phyloP scores from a whole-genome alignment of 2,113 vertebrate genomes.

The Lota lota region DNA sequence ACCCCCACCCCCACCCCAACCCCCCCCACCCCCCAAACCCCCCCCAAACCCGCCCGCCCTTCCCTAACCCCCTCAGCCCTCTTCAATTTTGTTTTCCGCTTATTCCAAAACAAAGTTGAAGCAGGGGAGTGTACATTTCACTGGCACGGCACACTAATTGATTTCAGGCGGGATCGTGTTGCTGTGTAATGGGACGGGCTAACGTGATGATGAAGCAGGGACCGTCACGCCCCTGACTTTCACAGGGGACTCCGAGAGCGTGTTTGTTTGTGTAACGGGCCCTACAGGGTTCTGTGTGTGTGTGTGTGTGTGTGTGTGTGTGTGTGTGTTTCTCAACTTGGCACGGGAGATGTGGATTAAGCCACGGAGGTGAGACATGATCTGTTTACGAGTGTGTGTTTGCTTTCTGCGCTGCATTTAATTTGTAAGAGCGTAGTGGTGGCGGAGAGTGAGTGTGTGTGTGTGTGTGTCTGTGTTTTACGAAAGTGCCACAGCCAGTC shows the following conservation, averaged over 20 bases:
- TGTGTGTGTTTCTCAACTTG: conserved; percentile 37
- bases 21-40: background rate
- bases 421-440: conserved; percentile 42
- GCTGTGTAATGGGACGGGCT: conserved; percentile 70
- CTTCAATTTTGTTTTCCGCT: conserved; percentile 44
- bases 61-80: too few relatives aligned
- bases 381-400: conserved; percentile 68
- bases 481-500: conserved; percentile 49
- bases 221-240: conserved; percentile 72
- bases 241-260: conserved; percentile 48
- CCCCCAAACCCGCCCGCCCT: too few relatives aligned
- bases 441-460: too few relatives aligned
- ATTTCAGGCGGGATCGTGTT: conserved; percentile 69
- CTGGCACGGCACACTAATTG: conserved; percentile 61
- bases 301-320: conserved; percentile 29
- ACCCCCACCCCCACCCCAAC: background rate
- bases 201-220: conserved; percentile 69
- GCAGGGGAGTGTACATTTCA: conserved; percentile 53
- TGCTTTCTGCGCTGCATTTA: conserved; percentile 63
- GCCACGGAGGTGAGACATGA: conserved; percentile 62
- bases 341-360: conserved; percentile 67
- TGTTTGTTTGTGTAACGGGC: conserved; percentile 61
- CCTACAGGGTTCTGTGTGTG: conserved; percentile 31
- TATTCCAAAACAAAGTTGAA: conserved; percentile 53
- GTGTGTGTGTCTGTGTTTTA: conserved; percentile 6